Percentiles rank a stretch among this genome's conserved stretches.
Evolutionary conservation across 92 coral and sea anemone genomes (phyloP).

Genomic region (Heteractis magnifica): DNA sequence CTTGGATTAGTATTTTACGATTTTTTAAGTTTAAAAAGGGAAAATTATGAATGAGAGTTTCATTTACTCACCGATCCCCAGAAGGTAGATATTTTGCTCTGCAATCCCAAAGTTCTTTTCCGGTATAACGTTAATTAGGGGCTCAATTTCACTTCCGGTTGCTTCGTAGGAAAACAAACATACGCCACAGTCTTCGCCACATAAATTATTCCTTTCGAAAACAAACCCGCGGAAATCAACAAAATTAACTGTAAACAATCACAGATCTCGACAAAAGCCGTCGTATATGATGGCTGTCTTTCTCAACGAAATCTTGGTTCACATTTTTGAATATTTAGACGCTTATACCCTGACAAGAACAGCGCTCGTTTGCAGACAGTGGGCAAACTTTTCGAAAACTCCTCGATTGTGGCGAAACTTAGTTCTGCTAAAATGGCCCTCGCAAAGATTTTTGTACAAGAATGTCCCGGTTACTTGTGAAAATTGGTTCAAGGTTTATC

Average conservation of each 20-base stretch:
- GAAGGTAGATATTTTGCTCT: neutral
- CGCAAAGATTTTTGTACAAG: conserved; percentile 76
- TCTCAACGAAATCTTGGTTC: conserved; percentile 87
- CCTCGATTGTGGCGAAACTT: conserved; percentile 79
- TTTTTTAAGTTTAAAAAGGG: neutral
- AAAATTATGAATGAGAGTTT: neutral
- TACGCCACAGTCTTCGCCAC: conserved; percentile 37
- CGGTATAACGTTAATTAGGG: conserved; percentile 15
- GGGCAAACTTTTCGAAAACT: conserved; percentile 74
- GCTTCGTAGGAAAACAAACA: conserved; percentile 53
- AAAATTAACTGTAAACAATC: conserved; percentile 6
- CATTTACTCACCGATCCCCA: neutral
- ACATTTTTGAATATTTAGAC: conserved; percentile 82
- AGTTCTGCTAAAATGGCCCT: conserved; percentile 82
- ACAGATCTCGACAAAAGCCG: neutral
- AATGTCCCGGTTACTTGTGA: conserved; percentile 67
- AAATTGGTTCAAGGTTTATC: conserved; percentile 82
- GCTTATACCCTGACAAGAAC: conserved; percentile 60
- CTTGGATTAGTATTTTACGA: neutral
- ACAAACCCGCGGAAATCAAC: conserved; percentile 22
- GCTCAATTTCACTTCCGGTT: conserved; percentile 63
- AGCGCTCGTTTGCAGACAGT: conserved; percentile 75
- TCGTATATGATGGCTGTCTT: conserved; percentile 58
- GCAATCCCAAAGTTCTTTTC: conserved; percentile 49
- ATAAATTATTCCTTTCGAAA: conserved; percentile 26